Conservation (phyloP, 2,113 vertebrate species). For the Elgaria multicarinata region DNA sequence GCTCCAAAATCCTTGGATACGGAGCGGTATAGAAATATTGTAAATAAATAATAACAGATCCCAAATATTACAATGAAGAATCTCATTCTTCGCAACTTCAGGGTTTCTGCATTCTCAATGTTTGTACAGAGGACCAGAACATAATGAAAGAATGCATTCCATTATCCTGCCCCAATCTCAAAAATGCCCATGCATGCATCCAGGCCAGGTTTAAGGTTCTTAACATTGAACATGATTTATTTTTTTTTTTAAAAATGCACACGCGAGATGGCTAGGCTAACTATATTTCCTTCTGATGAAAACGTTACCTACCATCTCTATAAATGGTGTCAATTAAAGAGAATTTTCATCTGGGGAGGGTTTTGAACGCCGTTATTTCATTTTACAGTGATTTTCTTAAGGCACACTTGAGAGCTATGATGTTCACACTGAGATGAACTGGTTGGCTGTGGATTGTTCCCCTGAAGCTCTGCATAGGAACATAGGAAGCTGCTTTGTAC, state of each 20-base stretch:
- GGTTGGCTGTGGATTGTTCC: neutral
- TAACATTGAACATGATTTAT: neutral
- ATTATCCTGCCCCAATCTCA: neutral
- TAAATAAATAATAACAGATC: neutral
- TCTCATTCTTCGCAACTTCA: neutral
- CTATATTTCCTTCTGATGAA: neutral
- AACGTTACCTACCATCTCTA: neutral
- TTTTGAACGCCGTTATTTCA: neutral
- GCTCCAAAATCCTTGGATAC: too few species aligned
- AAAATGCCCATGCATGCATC: neutral
- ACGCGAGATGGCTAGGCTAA: neutral
- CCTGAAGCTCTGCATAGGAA: neutral
- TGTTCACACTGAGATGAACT: neutral
- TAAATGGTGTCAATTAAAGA: neutral
- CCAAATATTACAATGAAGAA: neutral
- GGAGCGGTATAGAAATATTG: too few species aligned
- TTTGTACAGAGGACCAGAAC: neutral
- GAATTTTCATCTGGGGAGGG: neutral
- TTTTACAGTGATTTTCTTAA: neutral
- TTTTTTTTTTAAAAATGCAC: neutral
- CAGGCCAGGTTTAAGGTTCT: too few species aligned
- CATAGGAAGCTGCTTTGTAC: neutral
- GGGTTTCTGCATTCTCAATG: neutral
- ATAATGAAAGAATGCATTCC: neutral
- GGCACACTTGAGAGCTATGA: neutral